Evolutionary conservation across 2,113 vertebrate species (phyloP), one percentile per base, ranked within the genome.

Genomic region (Epinephelus fuscoguttatus): DNA sequence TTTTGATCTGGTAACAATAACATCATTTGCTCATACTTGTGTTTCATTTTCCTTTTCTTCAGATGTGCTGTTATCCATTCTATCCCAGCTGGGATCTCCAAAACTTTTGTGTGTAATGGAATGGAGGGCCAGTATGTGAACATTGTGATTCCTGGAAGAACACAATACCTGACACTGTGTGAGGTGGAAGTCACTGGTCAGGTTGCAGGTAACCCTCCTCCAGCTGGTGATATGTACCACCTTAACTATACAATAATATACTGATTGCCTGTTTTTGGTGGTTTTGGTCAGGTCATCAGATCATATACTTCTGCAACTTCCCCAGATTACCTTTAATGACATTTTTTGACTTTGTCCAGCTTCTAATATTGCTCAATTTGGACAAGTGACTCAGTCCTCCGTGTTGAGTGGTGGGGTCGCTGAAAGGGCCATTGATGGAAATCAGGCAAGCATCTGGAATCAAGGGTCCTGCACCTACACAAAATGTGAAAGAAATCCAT

Each of bases 401-500:
- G 1, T 30, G n/a, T 4, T 3, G 2, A 4, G 0, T 6, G 0
- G 3, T 1, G 61, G 2, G 1, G 0, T 4, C 3, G 23, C 89
- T 12, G 2, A 47, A 59, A 56, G 47, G 6, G 87, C 87, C 59
- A 83, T 83, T 67, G 85, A 90, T 71, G 80, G 87, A 11, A 87
- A 84, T 27, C 67, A 23, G 69, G 73, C 73, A 4, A 33, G 42
- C 18, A 14, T 12, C 1, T 50, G 15, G 17, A 0, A 0, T 7
- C 0, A 30, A 3, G 21, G 9, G 0, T 84, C 76, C 9, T 92
- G 89, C 30, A 14, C 52, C 18, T 7, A 6, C 27, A 91, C 91
- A 30, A 7, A 1, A 6, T 0, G 0, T 0, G 14, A 1, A 0
- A 0, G 17, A 6, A 57, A 57, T 3, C 89, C 91, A 15, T 91